Conservation (phyloP, 2,888 invertebrate species). For the Anoncus sp. region DNA sequence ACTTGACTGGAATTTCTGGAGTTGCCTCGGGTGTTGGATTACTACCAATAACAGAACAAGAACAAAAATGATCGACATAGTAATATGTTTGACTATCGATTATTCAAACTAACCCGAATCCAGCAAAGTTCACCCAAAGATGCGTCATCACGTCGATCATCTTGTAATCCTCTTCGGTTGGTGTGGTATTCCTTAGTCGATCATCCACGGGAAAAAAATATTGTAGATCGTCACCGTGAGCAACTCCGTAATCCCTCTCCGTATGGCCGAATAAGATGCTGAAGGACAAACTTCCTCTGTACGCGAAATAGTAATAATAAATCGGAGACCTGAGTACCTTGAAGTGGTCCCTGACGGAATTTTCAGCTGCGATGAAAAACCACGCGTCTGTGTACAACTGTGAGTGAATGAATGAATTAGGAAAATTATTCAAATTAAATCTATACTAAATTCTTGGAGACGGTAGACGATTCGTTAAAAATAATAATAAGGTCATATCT, state of each 20-base stretch:
- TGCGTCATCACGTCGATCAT: constrained; percentile 87
- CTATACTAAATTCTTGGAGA: too few species aligned
- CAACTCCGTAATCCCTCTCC: constrained; percentile 88
- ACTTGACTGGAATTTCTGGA: constrained; percentile 83
- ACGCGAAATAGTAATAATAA: constrained; percentile 88
- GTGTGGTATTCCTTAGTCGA: constrained; percentile 84
- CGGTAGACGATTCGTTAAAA: too few species aligned
- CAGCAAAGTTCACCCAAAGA: constrained; percentile 92
- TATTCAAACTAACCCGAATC: constrained; percentile 84
- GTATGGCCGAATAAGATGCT: constrained; percentile 89
- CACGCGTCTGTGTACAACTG: constrained; percentile 89
- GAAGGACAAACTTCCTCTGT: constrained; percentile 88
- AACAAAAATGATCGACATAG: neutral
- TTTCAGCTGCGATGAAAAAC: constrained; percentile 87
- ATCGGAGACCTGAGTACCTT: constrained; percentile 84
- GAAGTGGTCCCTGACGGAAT: constrained; percentile 85
- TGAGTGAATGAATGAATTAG: constrained; percentile 17
- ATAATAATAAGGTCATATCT: too few species aligned
- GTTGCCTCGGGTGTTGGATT: constrained; percentile 87
- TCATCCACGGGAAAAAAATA: constrained; percentile 90
- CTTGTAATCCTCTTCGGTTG: constrained; percentile 85
- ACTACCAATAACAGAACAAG: constrained; percentile 81
- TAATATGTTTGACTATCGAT: neutral
- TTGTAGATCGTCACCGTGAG: constrained; percentile 93
- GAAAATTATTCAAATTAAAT: neutral